Percentiles rank a stretch among this genome's conserved stretches.
phyloP scores from a whole-genome alignment of 1,140 invertebrate species.

The Stegodyphus dumicola region DNA sequence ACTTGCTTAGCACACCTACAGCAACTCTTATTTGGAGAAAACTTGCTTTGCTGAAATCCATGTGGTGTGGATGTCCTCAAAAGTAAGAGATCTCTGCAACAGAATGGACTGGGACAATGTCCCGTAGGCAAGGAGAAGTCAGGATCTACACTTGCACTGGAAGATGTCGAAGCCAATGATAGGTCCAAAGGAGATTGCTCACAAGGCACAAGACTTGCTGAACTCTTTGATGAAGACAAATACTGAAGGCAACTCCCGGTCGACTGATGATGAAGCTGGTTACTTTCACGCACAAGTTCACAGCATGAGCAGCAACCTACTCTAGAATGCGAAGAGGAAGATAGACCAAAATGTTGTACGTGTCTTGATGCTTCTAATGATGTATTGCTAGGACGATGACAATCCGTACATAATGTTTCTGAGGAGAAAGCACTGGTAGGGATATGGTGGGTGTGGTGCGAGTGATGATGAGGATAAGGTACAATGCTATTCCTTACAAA shows the following conservation, averaged over 20 bases:
- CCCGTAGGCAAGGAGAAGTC: not conserved
- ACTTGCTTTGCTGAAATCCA: conserved; percentile 14
- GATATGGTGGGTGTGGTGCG: not conserved
- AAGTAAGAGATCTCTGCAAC: conserved; percentile 37
- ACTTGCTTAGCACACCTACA: conserved; percentile 11
- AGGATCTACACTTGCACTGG: conserved; percentile 9
- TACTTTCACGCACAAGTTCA: conserved; percentile 8
- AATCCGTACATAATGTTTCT: conserved; percentile 25
- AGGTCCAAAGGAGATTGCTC: conserved; percentile 46
- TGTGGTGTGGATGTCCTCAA: conserved; percentile 36
- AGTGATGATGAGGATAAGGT: conserved; percentile 18
- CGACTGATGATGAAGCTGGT: conserved; percentile 13
- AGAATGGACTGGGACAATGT: conserved; percentile 14
- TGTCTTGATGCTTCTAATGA: not conserved
- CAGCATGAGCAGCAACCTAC: conserved; percentile 11
- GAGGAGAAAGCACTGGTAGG: not conserved
- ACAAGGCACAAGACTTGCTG: conserved; percentile 39
- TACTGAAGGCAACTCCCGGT: conserved; percentile 35
- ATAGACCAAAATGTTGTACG: conserved; percentile 8
- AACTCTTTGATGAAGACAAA: conserved; percentile 36
- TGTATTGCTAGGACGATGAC: conserved; percentile 1
- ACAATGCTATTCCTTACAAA: conserved; percentile 30
- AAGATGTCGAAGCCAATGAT: conserved; percentile 24
- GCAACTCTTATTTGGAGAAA: not conserved
- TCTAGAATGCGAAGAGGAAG: conserved; percentile 10